Evolutionary conservation across 2,113 vertebrate genomes (phyloP), one percentile per base, ranked within the genome.

Genomic region (Monopterus albus): DNA sequence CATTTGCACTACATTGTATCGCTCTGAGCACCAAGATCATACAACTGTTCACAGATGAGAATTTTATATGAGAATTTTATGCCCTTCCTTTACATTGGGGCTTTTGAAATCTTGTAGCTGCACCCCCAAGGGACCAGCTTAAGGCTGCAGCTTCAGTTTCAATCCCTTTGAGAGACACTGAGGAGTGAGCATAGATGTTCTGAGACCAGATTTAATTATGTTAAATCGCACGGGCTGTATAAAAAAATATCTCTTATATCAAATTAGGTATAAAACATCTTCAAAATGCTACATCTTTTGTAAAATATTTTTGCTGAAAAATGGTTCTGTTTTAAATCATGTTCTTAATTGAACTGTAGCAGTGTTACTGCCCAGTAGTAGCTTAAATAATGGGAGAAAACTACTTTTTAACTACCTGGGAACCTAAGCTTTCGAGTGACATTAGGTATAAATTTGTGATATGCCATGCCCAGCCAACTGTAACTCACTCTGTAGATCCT

Each of bases 131-230:
- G 89, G 86, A 92, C 66, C 72, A 61, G 67, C 79, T 84, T 84
- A 79, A 78, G 85, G 86, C 88, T 76, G 82, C 82, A 73, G 88
- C 63, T 88, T 91, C 84, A 83, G 53, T 91, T 71, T 90, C 66
- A 81, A 82, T 84, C 91, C 89, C 85, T 88, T 49, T 68, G 81
- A 85, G 78, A 76, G 74, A 68, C 72, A 43, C 39, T 71, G 63
- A 76, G 59, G 71, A 89, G 81, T 17, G 39, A 77, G 78, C 57
- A 42, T 56, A 77, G 71, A 87, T 75, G 33, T 61, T 73, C 43
- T 71, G 36, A 81, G 78, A 89, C 65, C 21, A 49, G 57, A 75
- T 78, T 88, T 82, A 72, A 78, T 82, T 66, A 78, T 82, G 65
- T 45, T 45, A n/a, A 53, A 20, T 29, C 2, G 57, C 9, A 35